Conservation (phyloP, 1,140 invertebrate genomes). For the Drosophila lacertosa region DNA sequence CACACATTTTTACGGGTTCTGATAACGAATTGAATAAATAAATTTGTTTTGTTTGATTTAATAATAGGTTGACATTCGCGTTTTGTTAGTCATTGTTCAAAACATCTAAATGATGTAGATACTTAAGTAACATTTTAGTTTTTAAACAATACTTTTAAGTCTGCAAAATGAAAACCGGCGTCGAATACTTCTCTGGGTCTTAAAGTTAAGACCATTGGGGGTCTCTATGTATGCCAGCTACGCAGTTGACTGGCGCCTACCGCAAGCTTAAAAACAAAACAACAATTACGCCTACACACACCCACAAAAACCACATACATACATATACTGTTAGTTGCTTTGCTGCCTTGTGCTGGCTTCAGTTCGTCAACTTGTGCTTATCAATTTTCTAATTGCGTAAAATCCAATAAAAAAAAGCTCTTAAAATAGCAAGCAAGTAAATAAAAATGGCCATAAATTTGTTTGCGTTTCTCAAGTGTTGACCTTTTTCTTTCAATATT, state of each 20-base stretch:
- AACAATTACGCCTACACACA: neutral
- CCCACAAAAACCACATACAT: neutral
- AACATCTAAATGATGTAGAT: no score
- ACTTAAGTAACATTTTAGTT: no score
- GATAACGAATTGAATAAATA: neutral
- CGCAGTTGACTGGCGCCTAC: neutral
- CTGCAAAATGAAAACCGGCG: no score
- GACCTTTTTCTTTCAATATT: conserved; percentile 38
- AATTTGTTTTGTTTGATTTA: no score
- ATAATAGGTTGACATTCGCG: no score
- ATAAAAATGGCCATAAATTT: conserved; percentile 58
- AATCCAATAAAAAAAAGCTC: conserved; percentile 37
- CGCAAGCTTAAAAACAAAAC: neutral
- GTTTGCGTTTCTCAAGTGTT: conserved; percentile 53
- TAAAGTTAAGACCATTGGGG: neutral
- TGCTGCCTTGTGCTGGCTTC: conserved; percentile 19
- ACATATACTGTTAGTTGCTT: neutral
- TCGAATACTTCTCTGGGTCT: no score
- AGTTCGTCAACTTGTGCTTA: conserved; percentile 39
- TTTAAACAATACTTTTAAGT: no score
- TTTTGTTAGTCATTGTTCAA: no score
- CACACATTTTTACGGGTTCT: neutral
- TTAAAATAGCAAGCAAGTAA: conserved; percentile 63
- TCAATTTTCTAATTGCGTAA: conserved; percentile 33
- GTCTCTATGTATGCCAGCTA: neutral